A percentile compares a stretch with the other conserved stretches of the same genome.
Conservation (phyloP, 2,113 vertebrate species). For the Sebastes fasciatus region DNA sequence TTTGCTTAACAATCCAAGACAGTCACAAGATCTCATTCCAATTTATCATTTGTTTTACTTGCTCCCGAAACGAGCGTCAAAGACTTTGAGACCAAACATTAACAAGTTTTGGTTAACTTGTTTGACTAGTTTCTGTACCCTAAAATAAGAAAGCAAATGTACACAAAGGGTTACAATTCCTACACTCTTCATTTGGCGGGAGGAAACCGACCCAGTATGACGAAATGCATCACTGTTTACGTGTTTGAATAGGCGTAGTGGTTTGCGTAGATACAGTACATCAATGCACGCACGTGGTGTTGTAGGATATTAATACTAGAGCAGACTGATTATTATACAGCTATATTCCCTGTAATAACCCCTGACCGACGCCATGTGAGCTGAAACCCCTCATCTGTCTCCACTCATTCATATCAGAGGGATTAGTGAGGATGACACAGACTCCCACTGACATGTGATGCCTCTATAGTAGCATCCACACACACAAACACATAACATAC, state of each 20-base stretch:
- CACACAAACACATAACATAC: constrained; percentile 2
- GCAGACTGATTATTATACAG: constrained; percentile 2
- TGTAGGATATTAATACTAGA: background rate
- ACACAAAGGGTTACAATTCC: background rate
- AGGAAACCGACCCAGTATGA: background rate
- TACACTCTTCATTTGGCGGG: background rate
- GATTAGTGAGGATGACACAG: constrained; percentile 67
- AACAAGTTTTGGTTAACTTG: no score
- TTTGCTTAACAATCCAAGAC: background rate
- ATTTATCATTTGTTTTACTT: background rate
- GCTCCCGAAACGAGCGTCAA: no score
- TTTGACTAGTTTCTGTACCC: background rate
- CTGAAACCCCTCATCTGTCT: constrained; percentile 52
- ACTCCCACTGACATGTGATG: constrained; percentile 53
- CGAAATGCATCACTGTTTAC: no score
- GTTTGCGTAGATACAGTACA: background rate
- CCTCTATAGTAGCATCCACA: constrained; percentile 27
- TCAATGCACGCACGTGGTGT: background rate
- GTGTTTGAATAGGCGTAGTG: background rate
- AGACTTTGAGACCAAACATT: no score
- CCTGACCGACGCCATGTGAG: constrained; percentile 35
- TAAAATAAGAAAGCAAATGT: background rate
- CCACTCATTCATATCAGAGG: constrained; percentile 69
- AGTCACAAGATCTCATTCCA: background rate
- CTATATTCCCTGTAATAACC: constrained; percentile 33